Conservation (phyloP, 2,888 invertebrate species). For the Willowsia nigromaculata region DNA sequence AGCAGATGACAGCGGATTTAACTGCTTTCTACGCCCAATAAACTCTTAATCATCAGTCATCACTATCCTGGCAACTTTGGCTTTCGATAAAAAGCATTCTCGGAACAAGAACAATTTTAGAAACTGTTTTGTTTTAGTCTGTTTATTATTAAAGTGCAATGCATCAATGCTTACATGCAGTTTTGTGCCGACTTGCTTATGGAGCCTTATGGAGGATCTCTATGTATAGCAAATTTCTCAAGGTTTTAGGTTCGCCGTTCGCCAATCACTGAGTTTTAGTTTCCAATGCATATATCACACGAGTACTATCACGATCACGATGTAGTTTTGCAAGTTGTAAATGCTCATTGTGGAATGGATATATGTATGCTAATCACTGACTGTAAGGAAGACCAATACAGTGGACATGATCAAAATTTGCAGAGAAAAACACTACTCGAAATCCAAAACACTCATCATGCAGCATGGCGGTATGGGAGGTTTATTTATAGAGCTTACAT, state of each 20-base stretch:
- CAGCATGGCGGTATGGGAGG: background rate
- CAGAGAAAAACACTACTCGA: background rate
- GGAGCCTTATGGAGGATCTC: background rate
- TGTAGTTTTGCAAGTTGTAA: background rate
- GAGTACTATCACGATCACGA: too few species aligned
- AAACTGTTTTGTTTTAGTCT: background rate
- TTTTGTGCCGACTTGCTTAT: background rate
- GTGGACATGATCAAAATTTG: background rate
- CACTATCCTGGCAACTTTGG: background rate
- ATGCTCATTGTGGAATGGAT: too few species aligned
- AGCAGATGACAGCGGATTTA: background rate
- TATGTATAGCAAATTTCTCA: background rate
- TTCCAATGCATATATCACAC: too few species aligned
- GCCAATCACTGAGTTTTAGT: background rate
- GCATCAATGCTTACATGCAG: background rate
- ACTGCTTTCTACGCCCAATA: background rate
- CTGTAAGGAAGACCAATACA: background rate
- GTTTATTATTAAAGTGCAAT: background rate
- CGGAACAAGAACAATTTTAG: background rate
- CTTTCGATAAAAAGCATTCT: background rate
- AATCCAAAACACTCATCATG: background rate
- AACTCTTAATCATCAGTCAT: background rate
- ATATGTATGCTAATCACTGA: too few species aligned
- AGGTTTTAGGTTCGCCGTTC: slow-evolving; percentile 42
- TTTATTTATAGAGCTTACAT: slow-evolving; percentile 71